Conservation (phyloP, 1,140 invertebrate genomes). For the Hypothenemus hampei region DNA sequence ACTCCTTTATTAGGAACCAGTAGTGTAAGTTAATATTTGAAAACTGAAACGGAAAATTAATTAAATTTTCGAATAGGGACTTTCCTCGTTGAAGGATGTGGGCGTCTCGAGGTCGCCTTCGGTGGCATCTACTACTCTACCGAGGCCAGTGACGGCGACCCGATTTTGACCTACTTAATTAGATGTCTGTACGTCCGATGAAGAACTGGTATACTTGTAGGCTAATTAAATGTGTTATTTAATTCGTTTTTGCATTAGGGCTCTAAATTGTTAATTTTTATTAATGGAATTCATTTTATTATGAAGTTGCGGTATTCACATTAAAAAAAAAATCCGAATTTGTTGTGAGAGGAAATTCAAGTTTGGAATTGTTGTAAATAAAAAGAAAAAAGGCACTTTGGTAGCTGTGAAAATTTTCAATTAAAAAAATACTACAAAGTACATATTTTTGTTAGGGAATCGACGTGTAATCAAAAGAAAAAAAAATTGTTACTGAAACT, state of each 20-base stretch:
- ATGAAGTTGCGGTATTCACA: too few relatives aligned
- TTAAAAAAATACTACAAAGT: constrained; percentile 11
- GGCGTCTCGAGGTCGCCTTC: constrained; percentile 31
- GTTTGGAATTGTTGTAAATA: constrained; percentile 16
- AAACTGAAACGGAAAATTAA: neutral
- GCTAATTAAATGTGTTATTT: constrained; percentile 16
- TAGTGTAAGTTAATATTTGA: constrained; percentile 36
- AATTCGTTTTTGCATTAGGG: too few relatives aligned
- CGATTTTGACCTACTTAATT: constrained; percentile 45
- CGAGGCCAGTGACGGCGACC: constrained; percentile 42
- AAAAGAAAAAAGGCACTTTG: too few relatives aligned
- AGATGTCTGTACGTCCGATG: constrained; percentile 18
- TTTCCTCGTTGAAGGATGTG: constrained; percentile 41
- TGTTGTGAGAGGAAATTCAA: constrained; percentile 11
- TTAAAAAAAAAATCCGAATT: constrained; percentile 20
- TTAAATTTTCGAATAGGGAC: constrained; percentile 24
- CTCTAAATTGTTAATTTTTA: too few relatives aligned
- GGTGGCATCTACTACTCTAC: constrained; percentile 39
- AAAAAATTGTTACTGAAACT: constrained; percentile 3
- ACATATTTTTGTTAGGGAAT: constrained; percentile 19
- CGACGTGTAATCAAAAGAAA: constrained; percentile 6
- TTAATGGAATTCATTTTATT: too few relatives aligned
- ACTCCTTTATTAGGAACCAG: constrained; percentile 40
- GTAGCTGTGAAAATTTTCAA: constrained; percentile 22
- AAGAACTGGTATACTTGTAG: constrained; percentile 39